A percentile compares a stretch with the other conserved stretches of the same genome.
Evolutionary conservation across 2,888 invertebrate genomes (phyloP).

Genomic region (Nemoura dubitans): DNA sequence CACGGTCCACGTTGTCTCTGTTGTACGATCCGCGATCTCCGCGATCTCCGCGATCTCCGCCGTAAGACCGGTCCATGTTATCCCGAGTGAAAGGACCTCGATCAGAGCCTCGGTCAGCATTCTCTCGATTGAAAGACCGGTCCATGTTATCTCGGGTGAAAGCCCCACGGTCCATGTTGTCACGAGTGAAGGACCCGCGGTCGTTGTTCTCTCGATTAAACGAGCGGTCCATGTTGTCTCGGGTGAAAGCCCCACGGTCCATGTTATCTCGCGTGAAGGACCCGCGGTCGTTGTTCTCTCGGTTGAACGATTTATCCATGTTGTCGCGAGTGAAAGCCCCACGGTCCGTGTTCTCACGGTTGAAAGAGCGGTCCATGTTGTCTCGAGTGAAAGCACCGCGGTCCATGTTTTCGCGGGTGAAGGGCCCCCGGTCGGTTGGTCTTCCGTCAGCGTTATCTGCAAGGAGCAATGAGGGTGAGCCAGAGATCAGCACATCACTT

Average conservation of each 20-base stretch:
- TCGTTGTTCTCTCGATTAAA: conserved; percentile 19
- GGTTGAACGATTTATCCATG: conserved; percentile 3
- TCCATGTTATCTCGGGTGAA: conserved; percentile 26
- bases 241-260: conserved; percentile 30
- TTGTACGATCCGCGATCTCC: not conserved
- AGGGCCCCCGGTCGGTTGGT: not conserved
- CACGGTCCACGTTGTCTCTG: too few relatives aligned
- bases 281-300: conserved; percentile 10
- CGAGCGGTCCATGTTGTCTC: conserved; percentile 28
- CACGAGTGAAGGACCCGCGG: conserved; percentile 27
- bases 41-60: conserved; percentile 43
- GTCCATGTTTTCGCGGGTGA: conserved; percentile 35
- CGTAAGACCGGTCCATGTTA: conserved; percentile 50
- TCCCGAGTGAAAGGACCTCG: conserved; percentile 30
- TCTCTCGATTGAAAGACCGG: conserved; percentile 28
- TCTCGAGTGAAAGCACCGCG: conserved; percentile 27
- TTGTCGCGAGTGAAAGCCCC: conserved; percentile 29
- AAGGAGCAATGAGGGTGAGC: not conserved
- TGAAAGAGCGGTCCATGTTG: conserved; percentile 17
- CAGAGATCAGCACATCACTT: not conserved
- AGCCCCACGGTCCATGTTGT: conserved; percentile 20
- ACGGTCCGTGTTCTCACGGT: not conserved
- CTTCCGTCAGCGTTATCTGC: conserved; percentile 15
- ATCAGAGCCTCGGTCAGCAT: not conserved
- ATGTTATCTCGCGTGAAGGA: conserved; percentile 34